Conservation (phyloP, 2,797 vertebrate genomes). For the Spea hammondii region DNA sequence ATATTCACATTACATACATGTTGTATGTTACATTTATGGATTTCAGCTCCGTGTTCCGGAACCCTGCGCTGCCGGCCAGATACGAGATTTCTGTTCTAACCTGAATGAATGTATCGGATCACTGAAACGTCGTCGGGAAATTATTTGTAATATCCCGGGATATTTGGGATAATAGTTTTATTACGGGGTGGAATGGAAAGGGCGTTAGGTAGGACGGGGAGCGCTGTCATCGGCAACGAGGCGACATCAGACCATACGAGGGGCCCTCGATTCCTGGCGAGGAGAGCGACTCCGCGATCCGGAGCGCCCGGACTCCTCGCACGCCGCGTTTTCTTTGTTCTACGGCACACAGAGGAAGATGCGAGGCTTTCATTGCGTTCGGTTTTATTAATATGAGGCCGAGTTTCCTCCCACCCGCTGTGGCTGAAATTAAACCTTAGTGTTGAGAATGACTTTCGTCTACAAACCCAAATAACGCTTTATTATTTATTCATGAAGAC, state of each 20-base stretch:
- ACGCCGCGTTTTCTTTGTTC: slow-evolving; percentile 39
- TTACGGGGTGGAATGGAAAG: slow-evolving; percentile 41
- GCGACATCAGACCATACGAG: slow-evolving; percentile 41
- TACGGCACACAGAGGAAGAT: slow-evolving; percentile 50
- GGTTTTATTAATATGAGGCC: slow-evolving; percentile 52
- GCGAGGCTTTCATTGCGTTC: slow-evolving; percentile 44
- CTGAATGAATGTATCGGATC: too few relatives aligned
- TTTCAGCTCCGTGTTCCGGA: too few relatives aligned
- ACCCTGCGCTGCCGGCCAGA: too few relatives aligned
- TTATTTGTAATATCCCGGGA: too few relatives aligned
- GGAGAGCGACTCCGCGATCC: neutral
- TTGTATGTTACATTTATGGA: too few relatives aligned
- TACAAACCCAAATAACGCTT: slow-evolving; percentile 51
- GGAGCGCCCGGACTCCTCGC: slow-evolving; percentile 6
- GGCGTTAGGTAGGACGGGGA: slow-evolving; percentile 34
- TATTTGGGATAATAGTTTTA: slow-evolving; percentile 25
- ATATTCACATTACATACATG: too few relatives aligned
- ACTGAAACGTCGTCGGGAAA: too few relatives aligned
- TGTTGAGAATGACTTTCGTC: slow-evolving; percentile 48
- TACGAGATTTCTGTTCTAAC: too few relatives aligned
- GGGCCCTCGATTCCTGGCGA: neutral
- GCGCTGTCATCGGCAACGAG: slow-evolving; percentile 42
- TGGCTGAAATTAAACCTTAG: slow-evolving; percentile 53
- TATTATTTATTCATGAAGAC: slow-evolving; percentile 53
- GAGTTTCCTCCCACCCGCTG: slow-evolving; percentile 51